Evolutionary conservation across 2,888 invertebrate species (phyloP).

Genomic region (Cordilura impudica): DNA sequence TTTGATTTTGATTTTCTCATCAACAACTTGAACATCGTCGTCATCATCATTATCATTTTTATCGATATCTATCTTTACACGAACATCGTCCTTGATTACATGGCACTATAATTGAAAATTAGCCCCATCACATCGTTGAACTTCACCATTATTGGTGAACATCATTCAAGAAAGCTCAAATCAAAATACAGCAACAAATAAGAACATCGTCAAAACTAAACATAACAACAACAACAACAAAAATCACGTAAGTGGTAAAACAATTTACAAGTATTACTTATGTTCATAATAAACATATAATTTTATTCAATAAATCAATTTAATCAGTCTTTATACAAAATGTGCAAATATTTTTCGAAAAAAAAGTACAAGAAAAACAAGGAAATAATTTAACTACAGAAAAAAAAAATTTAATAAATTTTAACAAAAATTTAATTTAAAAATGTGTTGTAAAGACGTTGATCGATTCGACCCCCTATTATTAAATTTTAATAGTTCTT

Average conservation of each 20-base stretch:
- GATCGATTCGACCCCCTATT: too few relatives aligned
- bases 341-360: too few relatives aligned
- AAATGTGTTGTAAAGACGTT: too few relatives aligned
- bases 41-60: constrained; percentile 15
- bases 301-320: constrained; percentile 62
- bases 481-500: too few relatives aligned
- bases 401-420: too few relatives aligned
- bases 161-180: background rate
- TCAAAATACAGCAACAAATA: constrained; percentile 16
- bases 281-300: constrained; percentile 56
- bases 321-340: constrained; percentile 50
- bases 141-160: background rate
- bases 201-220: background rate
- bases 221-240: constrained; percentile 7
- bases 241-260: constrained; percentile 60
- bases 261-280: constrained; percentile 61
- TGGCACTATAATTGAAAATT: constrained; percentile 65
- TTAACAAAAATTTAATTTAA: too few relatives aligned
- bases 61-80: constrained; percentile 38
- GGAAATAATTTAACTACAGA: too few relatives aligned
- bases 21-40: constrained; percentile 4
- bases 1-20: background rate
- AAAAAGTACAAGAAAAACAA: too few relatives aligned
- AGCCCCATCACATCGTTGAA: constrained; percentile 38
- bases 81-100: constrained; percentile 60